Percentiles rank a stretch among this genome's conserved stretches.
Evolutionary conservation across 2,888 invertebrate species (phyloP).

Genomic region (Drosophila rubida): DNA sequence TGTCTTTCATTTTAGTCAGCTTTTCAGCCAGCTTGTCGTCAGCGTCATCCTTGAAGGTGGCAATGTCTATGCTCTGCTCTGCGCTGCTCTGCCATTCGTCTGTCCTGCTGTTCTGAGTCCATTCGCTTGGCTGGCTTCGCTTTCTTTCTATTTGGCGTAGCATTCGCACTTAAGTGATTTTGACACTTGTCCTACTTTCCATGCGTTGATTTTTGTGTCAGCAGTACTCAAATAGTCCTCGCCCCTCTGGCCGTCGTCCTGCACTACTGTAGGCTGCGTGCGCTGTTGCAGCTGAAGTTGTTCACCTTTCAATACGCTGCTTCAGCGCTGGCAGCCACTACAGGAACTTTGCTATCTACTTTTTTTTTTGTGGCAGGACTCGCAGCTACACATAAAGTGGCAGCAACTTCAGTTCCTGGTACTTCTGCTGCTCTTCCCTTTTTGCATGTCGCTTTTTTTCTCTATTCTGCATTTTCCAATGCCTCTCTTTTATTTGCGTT

Average conservation of each 20-base stretch:
- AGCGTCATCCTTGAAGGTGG: constrained; percentile 59
- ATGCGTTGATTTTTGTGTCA: constrained; percentile 80
- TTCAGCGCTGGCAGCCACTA: constrained; percentile 31
- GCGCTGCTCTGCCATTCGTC: constrained; percentile 4
- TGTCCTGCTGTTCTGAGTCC: constrained; percentile 16
- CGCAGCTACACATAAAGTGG: constrained; percentile 50
- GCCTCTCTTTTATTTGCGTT: constrained; percentile 46
- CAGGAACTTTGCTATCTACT: constrained; percentile 30
- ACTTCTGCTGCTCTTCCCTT: constrained; percentile 4
- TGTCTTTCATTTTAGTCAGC: constrained; percentile 53
- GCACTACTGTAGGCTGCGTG: constrained; percentile 26
- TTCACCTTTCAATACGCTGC: constrained; percentile 72
- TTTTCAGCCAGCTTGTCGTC: constrained; percentile 43
- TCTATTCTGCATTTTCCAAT: constrained; percentile 4
- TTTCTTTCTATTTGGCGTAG: constrained; percentile 70
- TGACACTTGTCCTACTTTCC: constrained; percentile 79
- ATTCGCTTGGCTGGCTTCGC: constrained; percentile 52
- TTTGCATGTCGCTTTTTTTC: too few species aligned
- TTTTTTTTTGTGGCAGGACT: constrained; percentile 22
- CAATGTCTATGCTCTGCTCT: constrained; percentile 29
- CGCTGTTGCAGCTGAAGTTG: constrained; percentile 56
- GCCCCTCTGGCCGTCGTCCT: background rate
- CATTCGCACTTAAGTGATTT: constrained; percentile 80
- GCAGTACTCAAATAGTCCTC: constrained; percentile 50
- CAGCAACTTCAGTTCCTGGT: constrained; percentile 54